phyloP scores from a whole-genome alignment of 2,888 invertebrate species.

The Entomobrya proxima region DNA sequence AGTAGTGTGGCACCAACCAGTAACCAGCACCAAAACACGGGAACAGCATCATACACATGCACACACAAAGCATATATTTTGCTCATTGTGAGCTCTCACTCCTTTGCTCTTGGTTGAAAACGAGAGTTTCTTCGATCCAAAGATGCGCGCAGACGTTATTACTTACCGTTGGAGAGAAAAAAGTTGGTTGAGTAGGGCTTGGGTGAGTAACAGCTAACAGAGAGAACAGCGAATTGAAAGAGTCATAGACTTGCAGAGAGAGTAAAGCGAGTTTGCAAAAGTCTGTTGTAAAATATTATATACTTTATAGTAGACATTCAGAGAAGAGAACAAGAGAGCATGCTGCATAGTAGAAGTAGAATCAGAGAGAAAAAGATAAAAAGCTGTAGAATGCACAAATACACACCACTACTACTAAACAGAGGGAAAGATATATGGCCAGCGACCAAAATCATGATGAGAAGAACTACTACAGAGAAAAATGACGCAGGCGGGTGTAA shows the following conservation, averaged over 20 bases:
- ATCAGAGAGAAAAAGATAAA: background rate
- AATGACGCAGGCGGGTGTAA: background rate
- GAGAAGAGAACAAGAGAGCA: too few species aligned
- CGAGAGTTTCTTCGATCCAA: slow-evolving; percentile 68
- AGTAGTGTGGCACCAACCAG: background rate
- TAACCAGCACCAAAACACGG: background rate
- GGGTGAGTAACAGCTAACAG: too few species aligned
- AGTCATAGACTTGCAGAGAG: too few species aligned
- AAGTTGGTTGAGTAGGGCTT: too few species aligned
- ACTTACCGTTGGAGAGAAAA: slow-evolving; percentile 49
- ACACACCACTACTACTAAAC: background rate
- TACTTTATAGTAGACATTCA: too few species aligned
- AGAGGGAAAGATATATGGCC: slow-evolving; percentile 18
- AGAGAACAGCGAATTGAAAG: too few species aligned
- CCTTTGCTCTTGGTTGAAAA: slow-evolving; percentile 12
- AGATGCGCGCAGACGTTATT: slow-evolving; percentile 71
- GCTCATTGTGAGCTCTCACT: background rate
- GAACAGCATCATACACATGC: background rate
- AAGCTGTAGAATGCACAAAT: background rate
- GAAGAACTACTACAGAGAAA: background rate
- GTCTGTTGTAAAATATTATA: too few species aligned
- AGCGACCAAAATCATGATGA: slow-evolving; percentile 12
- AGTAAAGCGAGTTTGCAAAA: too few species aligned
- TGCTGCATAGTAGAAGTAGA: too few species aligned
- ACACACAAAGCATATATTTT: background rate